Percentiles rank a stretch among this genome's conserved stretches.
phyloP scores from a whole-genome alignment of 2,888 invertebrate species.

The Euclidia mi region DNA sequence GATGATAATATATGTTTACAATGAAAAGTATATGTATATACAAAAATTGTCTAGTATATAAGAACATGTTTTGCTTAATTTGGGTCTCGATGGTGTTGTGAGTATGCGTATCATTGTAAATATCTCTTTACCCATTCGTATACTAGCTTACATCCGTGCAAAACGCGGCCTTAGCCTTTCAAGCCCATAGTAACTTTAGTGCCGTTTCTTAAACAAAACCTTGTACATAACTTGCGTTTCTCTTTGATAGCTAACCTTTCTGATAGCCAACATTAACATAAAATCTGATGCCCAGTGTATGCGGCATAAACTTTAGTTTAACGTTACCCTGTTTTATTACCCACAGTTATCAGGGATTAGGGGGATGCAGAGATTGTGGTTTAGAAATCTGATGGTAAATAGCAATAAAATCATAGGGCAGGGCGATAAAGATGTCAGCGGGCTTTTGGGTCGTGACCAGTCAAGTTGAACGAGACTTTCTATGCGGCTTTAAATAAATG shows the following conservation, averaged over 20 bases:
- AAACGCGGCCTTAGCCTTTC: not conserved
- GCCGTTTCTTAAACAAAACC: slow-evolving; percentile 1
- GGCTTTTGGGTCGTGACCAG: too few relatives aligned
- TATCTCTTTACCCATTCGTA: too few relatives aligned
- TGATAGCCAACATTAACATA: slow-evolving; percentile 19
- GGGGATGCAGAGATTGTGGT: slow-evolving; percentile 15
- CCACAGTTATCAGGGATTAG: slow-evolving; percentile 17
- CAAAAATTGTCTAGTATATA: too few relatives aligned
- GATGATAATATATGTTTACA: too few relatives aligned
- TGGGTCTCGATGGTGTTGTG: too few relatives aligned
- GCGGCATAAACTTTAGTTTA: slow-evolving; percentile 22
- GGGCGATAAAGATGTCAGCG: not conserved
- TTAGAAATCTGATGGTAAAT: slow-evolving; percentile 6
- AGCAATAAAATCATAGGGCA: slow-evolving; percentile 7
- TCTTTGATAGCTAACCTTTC: slow-evolving; percentile 9
- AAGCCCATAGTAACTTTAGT: not conserved
- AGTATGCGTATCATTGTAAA: too few relatives aligned
- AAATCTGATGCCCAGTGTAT: slow-evolving; percentile 17
- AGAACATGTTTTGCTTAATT: too few relatives aligned
- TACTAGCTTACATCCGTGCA: too few relatives aligned
- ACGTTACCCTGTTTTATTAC: slow-evolving; percentile 10
- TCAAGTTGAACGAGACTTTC: too few relatives aligned
- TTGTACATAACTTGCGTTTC: not conserved
- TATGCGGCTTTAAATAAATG: too few relatives aligned
- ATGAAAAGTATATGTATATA: too few relatives aligned